Evolutionary conservation across 2,113 vertebrate species (phyloP), one percentile per base, ranked within the genome.

Genomic region (Triplophysa dalaica): DNA sequence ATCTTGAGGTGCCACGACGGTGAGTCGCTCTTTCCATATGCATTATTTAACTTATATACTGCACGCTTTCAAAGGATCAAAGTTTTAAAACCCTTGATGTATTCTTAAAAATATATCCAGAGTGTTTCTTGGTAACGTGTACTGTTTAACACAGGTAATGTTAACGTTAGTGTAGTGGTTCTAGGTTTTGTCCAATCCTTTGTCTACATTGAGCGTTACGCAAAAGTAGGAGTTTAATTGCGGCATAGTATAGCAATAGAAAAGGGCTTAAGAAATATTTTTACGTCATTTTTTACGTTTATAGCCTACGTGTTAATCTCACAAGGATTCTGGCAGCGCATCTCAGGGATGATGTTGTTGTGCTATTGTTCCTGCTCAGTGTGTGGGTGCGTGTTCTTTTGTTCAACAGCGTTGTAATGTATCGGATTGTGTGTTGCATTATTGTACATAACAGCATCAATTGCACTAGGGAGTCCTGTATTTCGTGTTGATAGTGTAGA

Each of bases 371-470:
- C 74, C 8, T 33, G 24, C 17, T 26, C 74, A 33, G n/a, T 52
- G 74, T 76, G 54, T 58, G 54, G 0, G 50, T n/a, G 45, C 70
- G 81, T 64, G 48, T 78, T 60, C 78, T 82, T 86, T 82, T 86
- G 83, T 84, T 79, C 75, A 22, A 65, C 41, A 65, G 58, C 63
- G 22, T 33, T 77, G 63, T 52, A 8, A 63, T 43, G 68, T 52
- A 38, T 60, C 73, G 76, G 50, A 43, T 33, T 67, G 76, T 78
- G 79, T 81, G 21, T 50, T 41, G 24, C 63, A 24, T 24, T 52
- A 26, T 29, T 41, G 43, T 24, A 43, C 19, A 41, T 64, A 72
- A 43, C 29, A 33, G n/a, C 9, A 24, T 24, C 24, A 24, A 16
- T 22, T 22, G 58, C 12, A 33, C 16, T n/a, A 11, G 1, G 6